phyloP scores from a whole-genome alignment of 1,140 invertebrate species.

The Phymastichus coffea region DNA sequence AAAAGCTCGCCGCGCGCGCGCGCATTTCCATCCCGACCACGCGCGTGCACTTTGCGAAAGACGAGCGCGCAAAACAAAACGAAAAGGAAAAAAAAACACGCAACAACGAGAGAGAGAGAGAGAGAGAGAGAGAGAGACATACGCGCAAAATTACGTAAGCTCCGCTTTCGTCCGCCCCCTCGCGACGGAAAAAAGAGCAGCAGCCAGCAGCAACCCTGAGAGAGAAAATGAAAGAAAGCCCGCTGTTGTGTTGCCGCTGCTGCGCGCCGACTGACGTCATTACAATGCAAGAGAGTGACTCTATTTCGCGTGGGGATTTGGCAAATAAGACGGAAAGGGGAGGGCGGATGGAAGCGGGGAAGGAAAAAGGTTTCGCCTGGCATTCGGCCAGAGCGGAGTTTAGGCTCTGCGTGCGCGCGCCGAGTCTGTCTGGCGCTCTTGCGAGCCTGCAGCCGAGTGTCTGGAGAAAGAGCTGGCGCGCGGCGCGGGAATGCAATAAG shows the following conservation, averaged over 20 bases:
- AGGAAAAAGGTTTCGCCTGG: no score
- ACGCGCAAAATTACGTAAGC: background rate
- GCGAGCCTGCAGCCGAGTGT: no score
- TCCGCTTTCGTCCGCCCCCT: background rate
- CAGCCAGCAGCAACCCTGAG: background rate
- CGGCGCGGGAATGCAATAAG: no score
- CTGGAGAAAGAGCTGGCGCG: no score
- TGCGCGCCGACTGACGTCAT: constrained; percentile 4
- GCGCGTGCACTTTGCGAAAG: no score
- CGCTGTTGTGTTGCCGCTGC: background rate
- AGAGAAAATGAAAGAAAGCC: constrained; percentile 9
- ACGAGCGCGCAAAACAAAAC: no score
- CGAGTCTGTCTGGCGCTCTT: no score
- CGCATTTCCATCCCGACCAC: no score
- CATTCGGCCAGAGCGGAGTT: constrained; percentile 10
- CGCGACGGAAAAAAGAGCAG: constrained; percentile 8
- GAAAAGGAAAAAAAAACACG: no score
- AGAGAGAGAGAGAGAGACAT: background rate
- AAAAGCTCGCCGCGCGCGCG: no score
- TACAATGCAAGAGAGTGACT: constrained; percentile 14
- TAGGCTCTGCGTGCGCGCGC: background rate
- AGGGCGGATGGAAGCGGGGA: no score
- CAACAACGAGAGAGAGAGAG: background rate
- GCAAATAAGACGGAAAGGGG: constrained; percentile 19
- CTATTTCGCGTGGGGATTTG: background rate